These are phyloP conservation scores for Cygnus olor DNA, from an alignment of 2,797 vertebrate genomes.

Conservation along the genomic window DNA sequence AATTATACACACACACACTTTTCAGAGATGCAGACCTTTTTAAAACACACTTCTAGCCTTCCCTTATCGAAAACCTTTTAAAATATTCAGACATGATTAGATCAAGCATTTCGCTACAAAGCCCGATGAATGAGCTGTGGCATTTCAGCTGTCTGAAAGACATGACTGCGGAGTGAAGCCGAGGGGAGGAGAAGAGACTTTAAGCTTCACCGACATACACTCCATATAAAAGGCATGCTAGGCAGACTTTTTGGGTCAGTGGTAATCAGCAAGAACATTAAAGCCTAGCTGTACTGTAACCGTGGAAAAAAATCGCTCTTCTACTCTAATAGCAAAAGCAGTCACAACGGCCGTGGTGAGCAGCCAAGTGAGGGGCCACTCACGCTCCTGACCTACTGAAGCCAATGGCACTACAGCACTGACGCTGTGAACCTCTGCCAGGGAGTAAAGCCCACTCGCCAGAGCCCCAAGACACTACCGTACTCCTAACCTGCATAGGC, in stretches of 20 bases:
- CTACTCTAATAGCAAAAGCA: conserved; percentile 52
- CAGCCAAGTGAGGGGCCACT: conserved; percentile 42
- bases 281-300: conserved; percentile 60
- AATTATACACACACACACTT: background rate
- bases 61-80: conserved; percentile 19
- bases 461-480: background rate
- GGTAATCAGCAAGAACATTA: conserved; percentile 71
- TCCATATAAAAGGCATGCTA: conserved; percentile 65
- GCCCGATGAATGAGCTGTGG: conserved; percentile 44
- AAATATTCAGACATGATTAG: conserved; percentile 71
- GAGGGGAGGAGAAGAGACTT: conserved; percentile 69
- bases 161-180: conserved; percentile 62
- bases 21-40: conserved; percentile 27
- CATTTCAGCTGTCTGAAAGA: conserved; percentile 71
- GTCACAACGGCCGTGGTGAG: conserved; percentile 16
- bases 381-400: background rate
- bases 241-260: conserved; percentile 73
- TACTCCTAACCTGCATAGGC: background rate
- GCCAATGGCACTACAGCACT: background rate
- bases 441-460: background rate
- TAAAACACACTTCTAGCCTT: conserved; percentile 38
- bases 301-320: conserved; percentile 46
- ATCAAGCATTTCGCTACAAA: conserved; percentile 65
- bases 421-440: background rate
- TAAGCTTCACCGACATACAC: conserved; percentile 70